Base-by-base conservation (phyloP, 2,113 vertebrate genomes). In the Passer domesticus region DNA sequence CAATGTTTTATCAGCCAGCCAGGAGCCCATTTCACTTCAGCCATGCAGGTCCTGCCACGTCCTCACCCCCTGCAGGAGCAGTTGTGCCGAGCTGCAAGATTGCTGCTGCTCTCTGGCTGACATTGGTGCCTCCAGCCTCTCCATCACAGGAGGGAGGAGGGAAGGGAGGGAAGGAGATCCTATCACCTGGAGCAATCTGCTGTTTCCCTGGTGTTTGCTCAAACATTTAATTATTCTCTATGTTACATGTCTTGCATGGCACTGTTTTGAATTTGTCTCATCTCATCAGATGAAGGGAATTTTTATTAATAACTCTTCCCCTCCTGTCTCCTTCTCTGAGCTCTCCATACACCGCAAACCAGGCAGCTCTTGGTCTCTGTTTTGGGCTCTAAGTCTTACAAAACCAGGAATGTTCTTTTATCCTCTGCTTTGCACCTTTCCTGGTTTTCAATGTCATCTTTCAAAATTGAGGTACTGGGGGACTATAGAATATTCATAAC, bases 11-110 rank as follows among this genome's bases (percentile, higher is more conserved):
- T 19, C 58, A 12, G 21, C 2, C 68, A 62, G 14, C 15, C 44
- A 35, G 22, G 35, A 72, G 41, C 28, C 17, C 11, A 3, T 49
- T 86, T 47, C 39, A 3, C 44, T 35, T 62, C 20, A 63, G 39
- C 58, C 25, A 31, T 3, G n/a, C 58, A 17, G 66, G 24, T 21
- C 27, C 35, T 22, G 41, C 20, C 58, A 9, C 12, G 46, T 53
- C 12, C 46, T 53, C 35, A 17, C 4, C 12, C 60, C 2, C 0
- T 1, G 64, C 59, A 35, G 66, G 31, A 50, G 59, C 39, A 27
- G 53, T 0, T 9, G 43, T 24, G 55, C 44, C 1, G 5, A 13
- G 53, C 69, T 35, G 66, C 49, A 44, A 60, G 50, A 1, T 9
- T 33, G 28, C 46, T 60, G 60, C 55, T 19, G 53, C 33, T 30